Percentiles rank a stretch among this genome's conserved stretches.
Evolutionary conservation across 1,140 invertebrate species (phyloP).

Genomic region (Leptestheria dahalacensis): DNA sequence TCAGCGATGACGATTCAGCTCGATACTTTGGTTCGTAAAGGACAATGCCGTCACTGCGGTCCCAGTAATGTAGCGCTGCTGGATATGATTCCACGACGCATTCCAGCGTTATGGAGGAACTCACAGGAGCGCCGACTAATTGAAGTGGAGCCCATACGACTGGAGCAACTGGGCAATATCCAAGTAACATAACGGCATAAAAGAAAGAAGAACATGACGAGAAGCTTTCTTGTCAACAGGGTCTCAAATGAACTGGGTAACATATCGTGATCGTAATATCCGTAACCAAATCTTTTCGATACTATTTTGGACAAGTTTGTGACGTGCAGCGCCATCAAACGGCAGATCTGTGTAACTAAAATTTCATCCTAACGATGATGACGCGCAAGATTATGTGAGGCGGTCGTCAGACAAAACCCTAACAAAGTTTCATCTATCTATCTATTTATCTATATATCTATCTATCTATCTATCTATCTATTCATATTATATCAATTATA

Average conservation of each 20-base stretch:
- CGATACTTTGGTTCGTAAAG: slow-evolving; percentile 75
- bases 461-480: no score
- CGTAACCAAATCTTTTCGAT: no score
- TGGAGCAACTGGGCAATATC: slow-evolving; percentile 12
- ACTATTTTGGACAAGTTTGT: no score
- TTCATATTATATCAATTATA: no score
- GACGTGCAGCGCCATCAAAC: no score
- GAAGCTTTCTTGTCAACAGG: background rate
- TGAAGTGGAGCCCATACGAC: slow-evolving; percentile 15
- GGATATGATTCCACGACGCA: slow-evolving; percentile 82
- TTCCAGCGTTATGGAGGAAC: slow-evolving; percentile 65
- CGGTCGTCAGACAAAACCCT: no score
- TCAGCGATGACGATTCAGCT: slow-evolving; percentile 30
- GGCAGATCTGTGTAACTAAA: no score
- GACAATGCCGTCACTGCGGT: slow-evolving; percentile 67
- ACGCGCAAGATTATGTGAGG: no score
- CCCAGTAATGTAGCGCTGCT: slow-evolving; percentile 82
- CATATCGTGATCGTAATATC: no score
- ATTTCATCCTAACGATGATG: no score
- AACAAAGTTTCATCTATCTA: no score
- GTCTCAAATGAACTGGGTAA: background rate
- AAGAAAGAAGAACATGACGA: background rate
- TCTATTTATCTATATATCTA: no score
- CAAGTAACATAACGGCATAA: background rate
- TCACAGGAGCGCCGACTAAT: slow-evolving; percentile 40